These are phyloP conservation scores for Antechinus flavipes DNA, from an alignment of 2,113 vertebrate genomes.

Conservation along the genomic window DNA sequence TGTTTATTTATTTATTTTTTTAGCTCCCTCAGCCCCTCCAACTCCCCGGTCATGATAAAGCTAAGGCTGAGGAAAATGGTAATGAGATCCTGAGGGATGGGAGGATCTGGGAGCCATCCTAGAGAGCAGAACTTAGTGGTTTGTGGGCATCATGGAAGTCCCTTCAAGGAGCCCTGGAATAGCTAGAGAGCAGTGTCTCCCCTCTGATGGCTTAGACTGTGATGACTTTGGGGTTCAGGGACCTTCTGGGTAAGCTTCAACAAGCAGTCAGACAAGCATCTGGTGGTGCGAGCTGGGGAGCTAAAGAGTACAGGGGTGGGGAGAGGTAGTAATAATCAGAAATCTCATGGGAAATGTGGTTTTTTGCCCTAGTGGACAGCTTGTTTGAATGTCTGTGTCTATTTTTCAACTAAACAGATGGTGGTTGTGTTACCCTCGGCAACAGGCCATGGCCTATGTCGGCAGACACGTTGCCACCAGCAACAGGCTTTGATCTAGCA, in stretches of 20 bases:
- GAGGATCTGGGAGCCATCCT: not conserved
- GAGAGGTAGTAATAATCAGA: not conserved
- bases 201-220: fast-evolving
- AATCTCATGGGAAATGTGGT: not conserved
- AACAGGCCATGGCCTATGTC: conserved; percentile 40
- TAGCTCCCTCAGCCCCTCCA: conserved; percentile 16
- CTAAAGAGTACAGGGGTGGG: not conserved
- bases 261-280: not conserved
- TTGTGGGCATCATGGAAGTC: not conserved
- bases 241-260: not conserved
- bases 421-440: not conserved
- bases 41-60: conserved; percentile 13
- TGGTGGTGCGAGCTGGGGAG: not conserved
- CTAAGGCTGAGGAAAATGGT: not conserved
- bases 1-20: conserved; percentile 71
- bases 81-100: not conserved
- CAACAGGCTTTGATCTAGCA: conserved; percentile 41
- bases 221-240: not conserved
- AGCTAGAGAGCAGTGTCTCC: no score
- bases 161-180: not conserved
- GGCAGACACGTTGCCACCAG: conserved; percentile 21
- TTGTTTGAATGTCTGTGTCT: not conserved
- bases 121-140: not conserved
- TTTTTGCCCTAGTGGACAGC: conserved; percentile 37
- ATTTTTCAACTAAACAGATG: conserved; percentile 48